Conservation (phyloP, 2,888 invertebrate species). For the Brachyptera putata region DNA sequence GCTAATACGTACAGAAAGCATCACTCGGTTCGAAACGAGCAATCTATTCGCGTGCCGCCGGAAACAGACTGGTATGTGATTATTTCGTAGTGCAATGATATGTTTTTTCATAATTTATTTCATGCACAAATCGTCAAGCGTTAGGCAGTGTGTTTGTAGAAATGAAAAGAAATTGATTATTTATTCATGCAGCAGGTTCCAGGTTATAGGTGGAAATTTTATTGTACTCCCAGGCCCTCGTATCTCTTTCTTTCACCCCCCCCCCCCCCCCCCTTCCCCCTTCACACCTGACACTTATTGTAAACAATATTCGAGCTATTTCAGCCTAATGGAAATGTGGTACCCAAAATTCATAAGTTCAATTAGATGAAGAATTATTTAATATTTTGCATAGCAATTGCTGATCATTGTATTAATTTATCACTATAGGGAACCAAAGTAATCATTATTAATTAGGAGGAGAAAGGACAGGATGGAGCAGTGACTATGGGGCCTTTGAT, state of each 20-base stretch:
- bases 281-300: background rate
- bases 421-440: no score
- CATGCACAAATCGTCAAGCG: conserved; percentile 28
- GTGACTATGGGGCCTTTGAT: no score
- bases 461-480: no score
- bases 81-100: conserved; percentile 32
- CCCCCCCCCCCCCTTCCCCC: background rate
- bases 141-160: conserved; percentile 1
- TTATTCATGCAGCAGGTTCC: no score
- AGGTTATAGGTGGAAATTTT: no score
- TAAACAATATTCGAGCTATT: background rate
- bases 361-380: background rate
- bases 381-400: background rate
- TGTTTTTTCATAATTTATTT: conserved; percentile 32
- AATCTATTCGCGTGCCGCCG: background rate
- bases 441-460: no score
- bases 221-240: background rate
- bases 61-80: conserved; percentile 18
- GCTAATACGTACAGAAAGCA: conserved; percentile 6
- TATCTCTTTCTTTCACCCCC: background rate
- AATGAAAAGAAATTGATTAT: conserved; percentile 24
- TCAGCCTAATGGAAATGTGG: background rate
- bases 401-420: no score
- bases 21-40: conserved; percentile 2
- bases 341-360: background rate